Conservation (phyloP, 2,888 invertebrate genomes). For the Adela reaumurella region DNA sequence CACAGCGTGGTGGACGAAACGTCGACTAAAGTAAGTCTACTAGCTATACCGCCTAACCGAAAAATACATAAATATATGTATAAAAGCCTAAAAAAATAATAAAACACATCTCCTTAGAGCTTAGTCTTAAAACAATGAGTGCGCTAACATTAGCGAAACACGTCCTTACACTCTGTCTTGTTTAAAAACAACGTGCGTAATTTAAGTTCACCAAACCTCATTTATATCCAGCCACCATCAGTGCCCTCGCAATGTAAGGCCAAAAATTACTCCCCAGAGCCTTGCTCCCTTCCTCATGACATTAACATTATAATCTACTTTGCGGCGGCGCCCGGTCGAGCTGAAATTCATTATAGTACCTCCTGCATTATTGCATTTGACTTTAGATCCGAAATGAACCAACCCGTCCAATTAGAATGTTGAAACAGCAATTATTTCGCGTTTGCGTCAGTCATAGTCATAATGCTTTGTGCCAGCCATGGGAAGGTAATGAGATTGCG, state of each 20-base stretch:
- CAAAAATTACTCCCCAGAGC: background rate
- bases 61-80: no score
- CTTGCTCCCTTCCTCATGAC: constrained; percentile 21
- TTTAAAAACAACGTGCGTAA: background rate
- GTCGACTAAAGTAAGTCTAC: no score
- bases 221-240: background rate
- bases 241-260: background rate
- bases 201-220: background rate
- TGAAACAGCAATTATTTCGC: background rate
- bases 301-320: constrained; percentile 54
- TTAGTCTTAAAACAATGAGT: no score
- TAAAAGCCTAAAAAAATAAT: no score
- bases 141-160: background rate
- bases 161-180: background rate
- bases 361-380: constrained; percentile 46
- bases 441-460: background rate
- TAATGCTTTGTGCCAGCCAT: background rate
- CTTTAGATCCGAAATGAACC: constrained; percentile 20
- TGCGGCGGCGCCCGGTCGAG: constrained; percentile 29
- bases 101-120: no score
- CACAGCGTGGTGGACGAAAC: no score
- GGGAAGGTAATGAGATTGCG: background rate
- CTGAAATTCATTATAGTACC: constrained; percentile 47
- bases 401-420: background rate
- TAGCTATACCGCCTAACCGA: no score